Base-by-base conservation (phyloP, 2,797 vertebrate genomes). In the Nannoperca obscura region DNA sequence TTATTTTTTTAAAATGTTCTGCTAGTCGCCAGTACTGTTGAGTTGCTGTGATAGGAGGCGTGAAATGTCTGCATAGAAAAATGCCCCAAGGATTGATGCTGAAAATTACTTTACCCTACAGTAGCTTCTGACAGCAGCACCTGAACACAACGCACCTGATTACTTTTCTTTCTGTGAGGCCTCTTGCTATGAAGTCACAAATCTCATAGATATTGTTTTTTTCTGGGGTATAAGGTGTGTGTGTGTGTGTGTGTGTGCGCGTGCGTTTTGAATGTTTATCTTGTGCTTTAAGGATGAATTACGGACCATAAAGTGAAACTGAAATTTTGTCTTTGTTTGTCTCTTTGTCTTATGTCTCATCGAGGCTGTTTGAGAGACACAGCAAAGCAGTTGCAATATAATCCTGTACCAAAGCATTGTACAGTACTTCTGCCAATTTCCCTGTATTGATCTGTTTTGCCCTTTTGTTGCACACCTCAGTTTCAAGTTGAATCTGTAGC, bases 391-490 rank as follows among this genome's bases (percentile, higher is more conserved):
- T 19, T 30, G 9, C 6, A 6, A 36, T 44, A 61, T 40, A 57
- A 63, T 59, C 53, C 7, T 62, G 34, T 50, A 61, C 38, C 17
- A 54, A 22, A 55, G 14, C n/a, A 12, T 27, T 64, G 34, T 2
- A 42, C 50, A 38, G 36, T 38, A 38, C 38, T 40, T 9, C 10
- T 49, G 30, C 36, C 50, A 47, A 0, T 50, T 49, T 42, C 57
- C 19, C 52, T 49, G 7, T 68, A 86, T 88, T 54, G 86, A 90
- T 86, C 78, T 74, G 82, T 85, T 86, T 75, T 77, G 27, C 9
- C 20, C 6, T 66, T 66, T 49, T 49, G 54, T 24, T 47, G 36
- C 14, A 10, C 5, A 32, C 55, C 27, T 74, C 62, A 19, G 32
- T 64, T 82, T 82, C 68, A 80, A 42, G 3, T 65, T 75, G 53